phyloP scores from a whole-genome alignment of 1,140 invertebrate genomes.

The Cydia splendana region DNA sequence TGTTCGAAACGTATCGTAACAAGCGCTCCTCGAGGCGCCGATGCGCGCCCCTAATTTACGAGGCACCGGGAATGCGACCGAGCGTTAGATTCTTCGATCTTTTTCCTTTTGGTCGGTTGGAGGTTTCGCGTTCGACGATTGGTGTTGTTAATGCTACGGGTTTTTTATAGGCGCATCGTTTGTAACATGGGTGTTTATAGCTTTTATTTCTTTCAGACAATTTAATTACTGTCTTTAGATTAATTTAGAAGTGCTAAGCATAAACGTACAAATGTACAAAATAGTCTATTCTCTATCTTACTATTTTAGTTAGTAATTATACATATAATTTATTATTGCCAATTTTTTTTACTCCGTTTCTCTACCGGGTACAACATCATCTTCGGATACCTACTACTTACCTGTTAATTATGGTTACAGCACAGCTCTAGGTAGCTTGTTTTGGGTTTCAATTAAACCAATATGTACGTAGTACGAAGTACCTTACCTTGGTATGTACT shows the following conservation, averaged over 20 bases:
- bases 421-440: too few relatives aligned
- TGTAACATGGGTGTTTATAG: not conserved
- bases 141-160: not conserved
- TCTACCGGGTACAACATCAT: too few relatives aligned
- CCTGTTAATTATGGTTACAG: too few relatives aligned
- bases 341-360: too few relatives aligned
- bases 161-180: not conserved
- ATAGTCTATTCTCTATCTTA: too few relatives aligned
- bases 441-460: too few relatives aligned
- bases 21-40: conserved; percentile 72
- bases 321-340: too few relatives aligned
- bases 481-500: too few relatives aligned
- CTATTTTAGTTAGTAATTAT: too few relatives aligned
- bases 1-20: conserved; percentile 76
- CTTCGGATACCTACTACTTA: too few relatives aligned
- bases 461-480: too few relatives aligned
- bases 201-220: not conserved
- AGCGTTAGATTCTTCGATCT: conserved; percentile 61
- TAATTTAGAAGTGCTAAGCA: not conserved
- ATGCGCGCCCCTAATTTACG: conserved; percentile 69
- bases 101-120: conserved; percentile 41
- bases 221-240: not conserved
- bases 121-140: conserved; percentile 7
- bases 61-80: conserved; percentile 69
- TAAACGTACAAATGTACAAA: not conserved